Evolutionary conservation across 2,797 vertebrate genomes (phyloP), one percentile per base, ranked within the genome.

Genomic region (Acipenser ruthenus): DNA sequence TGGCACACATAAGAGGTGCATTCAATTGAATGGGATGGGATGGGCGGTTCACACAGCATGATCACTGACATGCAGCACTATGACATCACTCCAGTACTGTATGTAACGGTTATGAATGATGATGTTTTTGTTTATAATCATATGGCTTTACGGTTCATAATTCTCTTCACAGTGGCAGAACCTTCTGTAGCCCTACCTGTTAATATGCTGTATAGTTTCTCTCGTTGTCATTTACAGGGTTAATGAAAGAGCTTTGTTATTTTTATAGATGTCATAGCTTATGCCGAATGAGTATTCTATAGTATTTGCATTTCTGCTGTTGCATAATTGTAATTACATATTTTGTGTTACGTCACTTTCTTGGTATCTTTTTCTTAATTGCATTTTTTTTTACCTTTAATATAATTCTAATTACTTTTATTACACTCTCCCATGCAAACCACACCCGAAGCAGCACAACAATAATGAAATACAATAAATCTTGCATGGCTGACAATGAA

Each of bases 401-500:
- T 65, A 13, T 6, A 48, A 58, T 66, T 66, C 48, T 60, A 51
- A 6, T n/a, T 47, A 60, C 51, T 61, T 66, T 59, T 60, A 59
- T 66, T 66, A 58, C 15, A 18, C 50, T 61, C 66, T 62, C 50
- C 60, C 58, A 67, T 50, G 66, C 60, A 50, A 50, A 51, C 58
- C 37, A 37, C 5, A 37, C 37, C 37, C 37, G 5, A 52, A 10
- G 59, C 58, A 67, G 60, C 56, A 67, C 60, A 62, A 49, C 60
- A 62, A 49, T 51, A 67, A 15, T 66, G 56, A 50, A 62, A 59
- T 67, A n/a, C 37, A 59, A 60, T 60, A 58, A 60, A 60, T 60
- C 56, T 59, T 49, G 65, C 65, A 66, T 66, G 65, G 65, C 53
- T 60, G 37, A 60, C 50, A 61, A 61, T 61, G 60, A 61, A 55